Evolutionary conservation across 64 coral and sea anemone genomes (phyloP), one percentile per base, ranked within the genome.

Genomic region (Dendrophyllia cribrosa): DNA sequence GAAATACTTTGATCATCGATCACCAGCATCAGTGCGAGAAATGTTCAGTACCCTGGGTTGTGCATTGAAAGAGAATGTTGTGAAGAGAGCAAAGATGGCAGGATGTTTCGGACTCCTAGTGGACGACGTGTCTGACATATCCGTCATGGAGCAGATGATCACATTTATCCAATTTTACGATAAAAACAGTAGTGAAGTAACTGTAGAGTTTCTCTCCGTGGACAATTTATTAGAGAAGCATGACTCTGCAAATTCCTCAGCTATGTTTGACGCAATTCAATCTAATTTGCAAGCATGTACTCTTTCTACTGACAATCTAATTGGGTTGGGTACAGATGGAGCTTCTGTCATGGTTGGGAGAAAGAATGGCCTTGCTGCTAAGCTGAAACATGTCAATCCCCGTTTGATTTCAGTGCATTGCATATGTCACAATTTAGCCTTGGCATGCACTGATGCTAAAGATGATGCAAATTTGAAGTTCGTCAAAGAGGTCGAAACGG

Each of bases 1-100:
- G 16, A 88, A 78, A n/a, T 88, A 70, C 48, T 93, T 93, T 64
- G 4, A 93, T 17, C 83, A 93, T 44, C 59, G 82, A 13, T 93
- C 91, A 12, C 72, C 83, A 15, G 72, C 83, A 21, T 72, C 91
- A 25, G 53, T 88, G 24, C 47, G 83, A 58, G 83, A 93, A 69
- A 93, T 93, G 91, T 87, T 93, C 21, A 71, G 87, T 56, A 48
- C 88, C 15, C 48, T 93, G 9, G 75, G 91, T 1, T 15, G 47
- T 24, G 53, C 79, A 22, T 10, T 93, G 6, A 89, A 88, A 88
- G 67, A 70, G 47, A 50, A 84, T 16, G 24, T 94, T 64, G 63
- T 75, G 17, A 59, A 50, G 15, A 48, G 63, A 13, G 55, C 74
- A 52, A 66, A 50, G 34, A 63, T 19, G 46, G 86, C 77, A 11